A percentile compares a stretch with the other conserved stretches of the same genome.
phyloP scores from a whole-genome alignment of 2,888 invertebrate genomes.

The Cecidostiba fungosa region DNA sequence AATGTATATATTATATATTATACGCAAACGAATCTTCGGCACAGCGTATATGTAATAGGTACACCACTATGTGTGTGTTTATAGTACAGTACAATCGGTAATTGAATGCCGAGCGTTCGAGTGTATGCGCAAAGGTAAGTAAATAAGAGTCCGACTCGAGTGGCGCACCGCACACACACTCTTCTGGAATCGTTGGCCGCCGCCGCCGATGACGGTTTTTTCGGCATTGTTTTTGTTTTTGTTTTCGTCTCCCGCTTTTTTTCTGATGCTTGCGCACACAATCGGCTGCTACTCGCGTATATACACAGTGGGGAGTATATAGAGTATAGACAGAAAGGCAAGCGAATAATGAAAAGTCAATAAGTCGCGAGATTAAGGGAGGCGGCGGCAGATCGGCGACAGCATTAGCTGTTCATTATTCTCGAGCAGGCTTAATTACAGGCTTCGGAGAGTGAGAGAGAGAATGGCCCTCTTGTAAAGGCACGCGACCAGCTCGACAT shows the following conservation, averaged over 20 bases:
- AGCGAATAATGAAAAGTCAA: constrained; percentile 75
- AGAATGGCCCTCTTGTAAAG: constrained; percentile 71
- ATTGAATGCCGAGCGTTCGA: not conserved
- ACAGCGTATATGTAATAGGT: not conserved
- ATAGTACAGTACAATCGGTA: not conserved
- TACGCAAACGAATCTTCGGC: not conserved
- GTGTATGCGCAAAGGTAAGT: not conserved
- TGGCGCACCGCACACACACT: not conserved
- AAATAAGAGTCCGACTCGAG: constrained; percentile 2
- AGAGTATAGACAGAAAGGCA: not conserved
- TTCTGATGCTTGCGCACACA: not conserved
- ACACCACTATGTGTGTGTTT: not conserved
- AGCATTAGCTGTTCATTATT: constrained; percentile 78
- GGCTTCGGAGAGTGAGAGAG: constrained; percentile 54
- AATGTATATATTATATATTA: not conserved
- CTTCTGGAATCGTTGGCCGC: not conserved
- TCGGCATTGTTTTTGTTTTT: constrained; percentile 23
- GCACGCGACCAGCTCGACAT: constrained; percentile 77
- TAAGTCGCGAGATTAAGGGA: constrained; percentile 69
- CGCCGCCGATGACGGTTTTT: not conserved
- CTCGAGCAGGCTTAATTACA: constrained; percentile 75
- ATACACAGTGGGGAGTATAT: not conserved
- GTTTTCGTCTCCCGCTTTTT: not conserved
- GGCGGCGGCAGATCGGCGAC: constrained; percentile 68
- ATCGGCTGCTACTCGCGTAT: not conserved